Percentiles rank a stretch among this genome's conserved stretches.
phyloP scores from a whole-genome alignment of 2,888 invertebrate genomes.

The Ochropacha duplaris region DNA sequence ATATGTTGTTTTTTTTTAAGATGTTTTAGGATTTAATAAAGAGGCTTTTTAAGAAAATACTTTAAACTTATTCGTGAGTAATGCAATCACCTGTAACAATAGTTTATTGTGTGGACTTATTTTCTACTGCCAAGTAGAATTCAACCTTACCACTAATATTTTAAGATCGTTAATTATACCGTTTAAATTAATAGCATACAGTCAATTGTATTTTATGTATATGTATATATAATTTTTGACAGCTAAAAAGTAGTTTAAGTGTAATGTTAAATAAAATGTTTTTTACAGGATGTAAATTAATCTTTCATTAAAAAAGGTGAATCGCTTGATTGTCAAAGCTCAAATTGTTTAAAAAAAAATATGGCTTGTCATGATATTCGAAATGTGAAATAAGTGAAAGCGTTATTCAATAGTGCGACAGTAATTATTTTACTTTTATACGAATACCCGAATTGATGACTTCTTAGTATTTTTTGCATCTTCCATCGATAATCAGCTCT shows the following conservation, averaged over 20 bases:
- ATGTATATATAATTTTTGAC: constrained; percentile 4
- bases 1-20: background rate
- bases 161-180: constrained; percentile 3
- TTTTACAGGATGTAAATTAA: background rate
- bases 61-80: background rate
- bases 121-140: background rate
- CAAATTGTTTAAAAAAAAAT: no score
- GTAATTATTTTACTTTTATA: no score
- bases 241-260: constrained; percentile 1
- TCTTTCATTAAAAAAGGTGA: no score
- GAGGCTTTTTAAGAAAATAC: background rate
- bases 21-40: background rate
- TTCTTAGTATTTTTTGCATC: background rate
- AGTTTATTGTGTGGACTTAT: background rate
- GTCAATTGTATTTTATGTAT: background rate
- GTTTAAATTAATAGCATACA: background rate
- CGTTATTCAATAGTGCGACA: no score
- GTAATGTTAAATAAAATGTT: background rate
- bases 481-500: no score
- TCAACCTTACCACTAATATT: constrained; percentile 1
- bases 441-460: no score
- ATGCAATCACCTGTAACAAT: background rate
- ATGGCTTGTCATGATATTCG: no score
- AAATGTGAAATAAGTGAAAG: no score
- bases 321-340: no score